These are phyloP conservation scores for Acrocyrtus sp. DNA, from an alignment of 2,888 invertebrate species.

Conservation along the genomic window DNA sequence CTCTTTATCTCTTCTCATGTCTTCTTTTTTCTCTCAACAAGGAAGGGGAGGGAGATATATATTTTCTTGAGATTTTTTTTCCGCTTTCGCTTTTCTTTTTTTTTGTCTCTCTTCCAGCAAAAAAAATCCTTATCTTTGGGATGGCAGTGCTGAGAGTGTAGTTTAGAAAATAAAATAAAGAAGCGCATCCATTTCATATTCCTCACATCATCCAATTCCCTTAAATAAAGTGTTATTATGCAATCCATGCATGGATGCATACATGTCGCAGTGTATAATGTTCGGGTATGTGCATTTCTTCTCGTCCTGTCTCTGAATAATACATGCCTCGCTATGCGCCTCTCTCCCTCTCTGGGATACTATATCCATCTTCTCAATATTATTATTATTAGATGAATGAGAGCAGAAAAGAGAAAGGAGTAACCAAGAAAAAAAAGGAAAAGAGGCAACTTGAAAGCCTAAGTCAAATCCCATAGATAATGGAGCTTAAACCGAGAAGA, in stretches of 20 bases:
- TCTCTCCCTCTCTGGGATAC: no score
- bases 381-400: conserved; percentile 21
- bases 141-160: not conserved
- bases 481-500: conserved; percentile 45
- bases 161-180: no score
- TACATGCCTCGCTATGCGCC: no score
- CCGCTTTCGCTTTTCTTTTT: not conserved
- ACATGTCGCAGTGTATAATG: conserved; percentile 13
- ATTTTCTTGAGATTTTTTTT: conserved; percentile 1
- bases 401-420: conserved; percentile 7
- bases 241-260: conserved; percentile 10
- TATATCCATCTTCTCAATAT: conserved; percentile 1
- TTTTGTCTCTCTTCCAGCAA: not conserved
- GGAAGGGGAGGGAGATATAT: not conserved
- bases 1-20: no score
- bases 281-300: not conserved
- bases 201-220: conserved; percentile 28
- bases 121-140: not conserved
- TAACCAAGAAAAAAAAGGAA: not conserved
- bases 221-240: conserved; percentile 27
- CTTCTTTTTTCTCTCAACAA: no score
- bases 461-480: conserved; percentile 53
- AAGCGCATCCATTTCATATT: conserved; percentile 39
- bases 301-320: no score
- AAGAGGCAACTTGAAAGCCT: conserved; percentile 46